phyloP scores from a whole-genome alignment of 2,797 vertebrate genomes.

The Anabacerthia variegaticeps region DNA sequence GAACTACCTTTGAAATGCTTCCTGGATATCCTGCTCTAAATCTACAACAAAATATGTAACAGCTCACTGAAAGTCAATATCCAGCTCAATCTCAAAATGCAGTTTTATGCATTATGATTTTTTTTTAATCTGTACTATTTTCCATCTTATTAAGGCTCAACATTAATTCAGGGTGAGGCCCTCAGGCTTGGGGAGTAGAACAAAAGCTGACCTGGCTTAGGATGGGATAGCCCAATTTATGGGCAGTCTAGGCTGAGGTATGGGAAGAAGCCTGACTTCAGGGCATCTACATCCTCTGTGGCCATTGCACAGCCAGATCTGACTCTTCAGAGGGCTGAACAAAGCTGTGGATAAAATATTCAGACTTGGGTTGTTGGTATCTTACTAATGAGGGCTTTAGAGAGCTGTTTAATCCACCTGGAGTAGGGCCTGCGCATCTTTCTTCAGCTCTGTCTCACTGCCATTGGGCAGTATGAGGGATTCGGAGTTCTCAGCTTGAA shows the following conservation, averaged over 20 bases:
- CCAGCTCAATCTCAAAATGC: neutral
- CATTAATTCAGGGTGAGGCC: neutral
- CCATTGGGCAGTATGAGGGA: neutral
- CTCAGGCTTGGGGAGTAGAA: neutral
- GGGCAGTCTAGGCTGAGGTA: neutral
- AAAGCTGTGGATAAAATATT: neutral
- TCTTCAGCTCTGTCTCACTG: neutral
- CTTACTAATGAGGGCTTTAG: neutral
- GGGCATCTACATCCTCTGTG: neutral
- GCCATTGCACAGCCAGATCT: neutral
- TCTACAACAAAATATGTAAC: neutral
- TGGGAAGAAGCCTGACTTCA: neutral
- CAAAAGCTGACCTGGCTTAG: neutral
- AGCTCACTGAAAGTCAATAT: neutral
- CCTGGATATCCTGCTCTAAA: neutral
- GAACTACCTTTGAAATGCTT: neutral
- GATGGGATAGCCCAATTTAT: neutral
- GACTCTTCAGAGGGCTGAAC: neutral
- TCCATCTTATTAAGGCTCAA: neutral
- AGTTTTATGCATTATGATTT: neutral
- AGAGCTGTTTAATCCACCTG: neutral
- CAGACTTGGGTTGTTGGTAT: neutral
- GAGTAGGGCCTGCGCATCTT: neutral
- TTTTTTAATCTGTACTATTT: slow-evolving; percentile 10
- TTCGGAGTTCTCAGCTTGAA: neutral